Conservation (phyloP, 2,113 vertebrate genomes). For the Lycocorax pyrrhopterus region DNA sequence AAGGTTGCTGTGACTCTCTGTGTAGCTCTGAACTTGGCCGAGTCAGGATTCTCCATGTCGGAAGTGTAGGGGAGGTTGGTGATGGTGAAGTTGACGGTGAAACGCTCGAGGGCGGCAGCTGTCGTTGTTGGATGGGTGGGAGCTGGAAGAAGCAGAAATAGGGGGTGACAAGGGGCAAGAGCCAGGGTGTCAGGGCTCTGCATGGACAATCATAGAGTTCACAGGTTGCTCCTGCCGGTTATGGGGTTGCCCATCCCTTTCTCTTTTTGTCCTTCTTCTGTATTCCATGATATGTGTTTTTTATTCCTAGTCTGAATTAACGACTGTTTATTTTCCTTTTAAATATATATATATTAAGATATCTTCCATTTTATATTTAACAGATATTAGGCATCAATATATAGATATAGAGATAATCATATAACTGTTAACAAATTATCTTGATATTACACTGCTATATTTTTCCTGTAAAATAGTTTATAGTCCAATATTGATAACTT, state of each 20-base stretch:
- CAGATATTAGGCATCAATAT: neutral
- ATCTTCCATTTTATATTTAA: neutral
- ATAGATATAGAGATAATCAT: too few relatives aligned
- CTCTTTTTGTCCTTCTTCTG: neutral
- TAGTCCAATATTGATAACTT: neutral
- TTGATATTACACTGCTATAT: neutral
- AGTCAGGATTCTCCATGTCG: neutral
- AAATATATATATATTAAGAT: too few relatives aligned
- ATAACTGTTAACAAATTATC: too few relatives aligned
- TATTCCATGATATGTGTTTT: too few relatives aligned
- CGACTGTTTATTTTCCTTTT: neutral
- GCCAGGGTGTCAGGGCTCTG: fast-evolving
- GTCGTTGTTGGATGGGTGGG: fast-evolving
- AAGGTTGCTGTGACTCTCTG: too few relatives aligned
- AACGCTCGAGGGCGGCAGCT: neutral
- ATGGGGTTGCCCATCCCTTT: neutral
- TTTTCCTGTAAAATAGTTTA: neutral
- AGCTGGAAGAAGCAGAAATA: neutral
- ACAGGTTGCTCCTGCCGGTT: neutral
- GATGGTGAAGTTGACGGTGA: slow-evolving; percentile 9
- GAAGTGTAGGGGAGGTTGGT: neutral
- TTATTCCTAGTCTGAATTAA: neutral
- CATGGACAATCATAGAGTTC: neutral
- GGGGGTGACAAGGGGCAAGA: too few relatives aligned
- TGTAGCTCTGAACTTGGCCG: neutral